Conservation (phyloP, 2,888 invertebrate genomes). For the Tiphia femorata region DNA sequence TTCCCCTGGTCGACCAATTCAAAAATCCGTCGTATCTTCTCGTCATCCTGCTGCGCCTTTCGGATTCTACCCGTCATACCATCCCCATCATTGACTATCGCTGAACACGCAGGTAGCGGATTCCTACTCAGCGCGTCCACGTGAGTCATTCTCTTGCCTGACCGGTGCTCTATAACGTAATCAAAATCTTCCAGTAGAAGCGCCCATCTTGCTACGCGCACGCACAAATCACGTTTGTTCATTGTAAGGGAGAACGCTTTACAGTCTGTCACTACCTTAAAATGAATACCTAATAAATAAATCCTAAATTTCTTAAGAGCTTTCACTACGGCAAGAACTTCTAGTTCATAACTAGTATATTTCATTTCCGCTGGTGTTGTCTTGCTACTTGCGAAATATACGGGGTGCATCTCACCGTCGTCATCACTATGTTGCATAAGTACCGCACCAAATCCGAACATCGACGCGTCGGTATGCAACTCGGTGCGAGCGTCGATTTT, state of each 20-base stretch:
- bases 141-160: slow-evolving; percentile 3
- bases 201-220: slow-evolving; percentile 36
- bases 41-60: no score
- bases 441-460: slow-evolving; percentile 21
- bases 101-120: slow-evolving; percentile 5
- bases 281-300: slow-evolving; percentile 6
- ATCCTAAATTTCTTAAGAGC: slow-evolving; percentile 31
- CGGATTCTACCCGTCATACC: no score
- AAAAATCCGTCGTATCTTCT: no score
- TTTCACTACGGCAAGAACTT: slow-evolving; percentile 38
- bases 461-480: slow-evolving; percentile 26
- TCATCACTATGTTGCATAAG: slow-evolving; percentile 8
- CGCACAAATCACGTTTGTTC: slow-evolving; percentile 26
- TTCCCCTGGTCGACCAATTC: no score
- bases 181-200: slow-evolving; percentile 16
- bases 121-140: slow-evolving; percentile 22
- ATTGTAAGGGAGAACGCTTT: slow-evolving; percentile 28
- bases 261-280: slow-evolving; percentile 42
- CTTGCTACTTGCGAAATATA: slow-evolving; percentile 39
- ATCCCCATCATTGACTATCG: no score
- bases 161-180: slow-evolving; percentile 5
- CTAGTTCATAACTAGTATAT: slow-evolving; percentile 45
- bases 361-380: slow-evolving; percentile 35
- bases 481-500: slow-evolving; percentile 13
- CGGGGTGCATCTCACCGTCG: slow-evolving; percentile 28